These are phyloP conservation scores for Meloidogyne floridensis DNA, from an alignment of 1,140 invertebrate species.

Conservation along the genomic window DNA sequence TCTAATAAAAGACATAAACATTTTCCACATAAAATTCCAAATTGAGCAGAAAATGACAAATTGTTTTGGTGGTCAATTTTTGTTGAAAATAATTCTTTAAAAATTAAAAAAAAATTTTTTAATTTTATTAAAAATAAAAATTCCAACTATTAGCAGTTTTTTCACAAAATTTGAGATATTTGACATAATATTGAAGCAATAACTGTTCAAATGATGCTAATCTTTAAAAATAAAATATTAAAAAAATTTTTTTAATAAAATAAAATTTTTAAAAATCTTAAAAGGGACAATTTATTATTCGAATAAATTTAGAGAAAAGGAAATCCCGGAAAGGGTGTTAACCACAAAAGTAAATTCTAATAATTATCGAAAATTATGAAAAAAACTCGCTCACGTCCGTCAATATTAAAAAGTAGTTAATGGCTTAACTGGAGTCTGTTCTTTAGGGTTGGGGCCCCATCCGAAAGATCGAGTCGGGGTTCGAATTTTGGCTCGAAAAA, in stretches of 20 bases:
- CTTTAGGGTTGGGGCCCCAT: too few species aligned
- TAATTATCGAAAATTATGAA: too few species aligned
- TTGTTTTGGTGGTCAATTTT: slow-evolving; percentile 24
- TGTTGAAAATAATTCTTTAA: slow-evolving; percentile 43
- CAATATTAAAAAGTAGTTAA: too few species aligned
- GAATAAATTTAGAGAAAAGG: too few species aligned
- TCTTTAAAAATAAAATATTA: slow-evolving; percentile 51
- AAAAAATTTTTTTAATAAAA: too few species aligned
- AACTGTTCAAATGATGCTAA: slow-evolving; percentile 80
- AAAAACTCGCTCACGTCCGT: too few species aligned
- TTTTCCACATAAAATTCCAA: slow-evolving; percentile 73
- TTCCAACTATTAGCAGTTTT: slow-evolving; percentile 74
- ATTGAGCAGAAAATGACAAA: slow-evolving; percentile 38
- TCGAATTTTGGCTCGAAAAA: too few species aligned
- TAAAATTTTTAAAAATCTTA: too few species aligned
- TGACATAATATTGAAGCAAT: slow-evolving; percentile 81
- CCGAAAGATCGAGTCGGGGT: too few species aligned
- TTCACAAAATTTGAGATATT: slow-evolving; percentile 83
- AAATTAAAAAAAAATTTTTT: slow-evolving; percentile 21
- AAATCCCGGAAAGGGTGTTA: too few species aligned
- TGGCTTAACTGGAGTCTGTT: too few species aligned
- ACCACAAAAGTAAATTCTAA: neutral
- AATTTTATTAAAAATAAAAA: slow-evolving; percentile 17
- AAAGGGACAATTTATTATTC: too few species aligned
- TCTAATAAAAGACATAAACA: slow-evolving; percentile 80